Percentiles rank a stretch among this genome's conserved stretches.
These are phyloP conservation scores for Hyperoodon ampullatus DNA, from an alignment of 2,113 vertebrate genomes.

Conservation along the genomic window DNA sequence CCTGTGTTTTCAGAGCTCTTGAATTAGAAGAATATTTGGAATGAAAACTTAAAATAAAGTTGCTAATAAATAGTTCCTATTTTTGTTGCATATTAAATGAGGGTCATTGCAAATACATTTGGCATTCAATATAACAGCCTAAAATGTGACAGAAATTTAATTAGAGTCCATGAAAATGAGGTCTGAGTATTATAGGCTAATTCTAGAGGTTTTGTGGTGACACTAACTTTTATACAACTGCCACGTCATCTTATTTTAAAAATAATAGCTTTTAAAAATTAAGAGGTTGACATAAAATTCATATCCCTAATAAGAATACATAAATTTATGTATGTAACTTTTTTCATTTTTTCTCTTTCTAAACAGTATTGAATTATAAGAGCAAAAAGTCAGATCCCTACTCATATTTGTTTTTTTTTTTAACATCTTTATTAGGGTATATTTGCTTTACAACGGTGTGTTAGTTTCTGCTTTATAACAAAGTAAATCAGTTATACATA, in stretches of 20 bases:
- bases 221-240: not conserved
- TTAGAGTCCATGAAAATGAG: constrained; percentile 43
- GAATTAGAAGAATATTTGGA: constrained; percentile 58
- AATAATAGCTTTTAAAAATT: not conserved
- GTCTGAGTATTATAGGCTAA: constrained; percentile 39
- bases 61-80: constrained; percentile 50
- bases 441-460: no score
- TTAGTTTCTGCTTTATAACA: no score
- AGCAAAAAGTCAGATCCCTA: not conserved
- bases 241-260: not conserved
- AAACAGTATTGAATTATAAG: not conserved
- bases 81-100: constrained; percentile 43
- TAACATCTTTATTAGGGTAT: no score
- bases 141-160: constrained; percentile 13
- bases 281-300: not conserved
- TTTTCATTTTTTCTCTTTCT: not conserved
- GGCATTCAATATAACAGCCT: constrained; percentile 44
- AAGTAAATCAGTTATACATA: no score
- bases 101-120: constrained; percentile 64
- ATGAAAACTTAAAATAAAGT: constrained; percentile 62
- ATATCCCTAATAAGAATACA: not conserved
- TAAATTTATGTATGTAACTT: not conserved
- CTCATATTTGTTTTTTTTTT: not conserved
- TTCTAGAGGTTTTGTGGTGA: not conserved
- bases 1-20: constrained; percentile 59